Base-by-base conservation (phyloP, 2,113 vertebrate genomes). In the Oreochromis spilurus region DNA sequence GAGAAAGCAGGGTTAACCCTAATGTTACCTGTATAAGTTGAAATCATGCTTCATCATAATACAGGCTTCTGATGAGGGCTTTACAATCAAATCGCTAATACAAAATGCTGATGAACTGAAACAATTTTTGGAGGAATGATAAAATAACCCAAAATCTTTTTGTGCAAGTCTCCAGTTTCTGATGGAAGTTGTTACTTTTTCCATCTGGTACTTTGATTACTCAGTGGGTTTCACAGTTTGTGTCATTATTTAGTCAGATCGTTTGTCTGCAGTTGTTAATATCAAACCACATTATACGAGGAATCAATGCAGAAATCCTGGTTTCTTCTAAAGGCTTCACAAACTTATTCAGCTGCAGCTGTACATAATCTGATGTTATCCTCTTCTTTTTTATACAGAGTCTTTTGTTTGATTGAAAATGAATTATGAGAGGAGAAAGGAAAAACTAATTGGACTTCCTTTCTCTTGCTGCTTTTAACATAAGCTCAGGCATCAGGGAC, bases 381-480 rank as follows among this genome's bases (percentile, higher is more conserved):
- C 52, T 9, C 9, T 62, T 54, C 5, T 72, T 17, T 78, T 21
- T 24, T 50, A 36, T 2, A 82, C 11, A 79, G 2, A 4, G 19
- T 40, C 24, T 29, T 72, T 79, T 78, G 75, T 88, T 87, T 83
- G 43, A 89, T 77, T 81, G 85, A 81, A 91, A 88, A 91, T 65
- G 62, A 87, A 88, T 87, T 80, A 89, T 55, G 82, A 72, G 14
- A 24, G 10, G 13, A 55, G 12, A 81, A 75, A 43, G 40, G 67
- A 57, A 67, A 45, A 77, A 77, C 45, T 77, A 77, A 77, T 77
- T 90, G 86, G 62, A 84, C 70, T 87, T 90, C 21, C 7, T 91
- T 90, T 87, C 78, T 60, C 60, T 14, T 31, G 52, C 50, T 21
- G 38, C 38, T 78, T 88, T 84, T 55, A 84, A 11, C 62, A 80